Evolutionary conservation across 2,113 vertebrate species (phyloP).

Genomic region (Gopherus flavomarginatus): DNA sequence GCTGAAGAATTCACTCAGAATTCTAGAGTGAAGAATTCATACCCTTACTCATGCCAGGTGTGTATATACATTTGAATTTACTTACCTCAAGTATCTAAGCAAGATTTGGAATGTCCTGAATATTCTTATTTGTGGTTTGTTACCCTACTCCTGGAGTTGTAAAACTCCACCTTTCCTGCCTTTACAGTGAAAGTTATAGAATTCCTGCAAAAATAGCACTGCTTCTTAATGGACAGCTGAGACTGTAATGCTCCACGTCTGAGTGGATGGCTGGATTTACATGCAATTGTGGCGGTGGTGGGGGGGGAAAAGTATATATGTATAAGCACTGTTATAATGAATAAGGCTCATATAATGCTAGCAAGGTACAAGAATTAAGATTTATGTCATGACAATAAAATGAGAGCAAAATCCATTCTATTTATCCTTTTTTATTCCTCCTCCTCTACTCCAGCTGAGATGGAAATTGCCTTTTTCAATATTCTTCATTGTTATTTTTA

Average conservation of each 20-base stretch:
- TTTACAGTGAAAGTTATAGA: rapidly evolving
- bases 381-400: background rate
- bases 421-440: background rate
- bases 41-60: rapidly evolving
- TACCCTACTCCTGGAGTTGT: background rate
- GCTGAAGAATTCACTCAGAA: background rate
- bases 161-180: background rate
- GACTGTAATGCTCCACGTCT: background rate
- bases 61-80: background rate
- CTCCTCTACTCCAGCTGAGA: background rate
- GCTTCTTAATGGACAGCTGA: background rate
- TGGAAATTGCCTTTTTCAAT: background rate
- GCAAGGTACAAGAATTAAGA: background rate
- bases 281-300: background rate
- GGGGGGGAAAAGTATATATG: background rate
- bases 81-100: background rate
- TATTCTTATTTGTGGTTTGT: background rate
- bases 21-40: background rate
- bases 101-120: rapidly evolving
- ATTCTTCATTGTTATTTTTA: background rate
- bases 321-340: background rate
- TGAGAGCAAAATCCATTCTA: background rate
- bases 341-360: background rate
- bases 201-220: background rate
- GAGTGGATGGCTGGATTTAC: background rate